phyloP scores from a whole-genome alignment of 2,113 vertebrate species.

The Lepidothrix coronata region DNA sequence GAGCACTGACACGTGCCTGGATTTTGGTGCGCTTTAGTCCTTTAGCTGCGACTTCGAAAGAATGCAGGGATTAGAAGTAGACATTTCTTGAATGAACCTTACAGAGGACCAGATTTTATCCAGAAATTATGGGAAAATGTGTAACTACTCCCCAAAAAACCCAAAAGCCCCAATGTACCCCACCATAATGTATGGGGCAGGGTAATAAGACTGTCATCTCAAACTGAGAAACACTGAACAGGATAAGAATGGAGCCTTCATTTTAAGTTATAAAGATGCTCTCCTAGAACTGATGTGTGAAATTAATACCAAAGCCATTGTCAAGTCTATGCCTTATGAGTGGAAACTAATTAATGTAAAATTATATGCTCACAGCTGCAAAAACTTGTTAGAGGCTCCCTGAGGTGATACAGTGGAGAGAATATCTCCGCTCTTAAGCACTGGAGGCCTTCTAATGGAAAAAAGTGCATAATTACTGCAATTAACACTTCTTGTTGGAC shows the following conservation, averaged over 20 bases:
- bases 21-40: background rate
- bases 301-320: background rate
- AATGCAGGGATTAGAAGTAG: background rate
- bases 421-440: background rate
- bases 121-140: background rate
- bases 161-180: fast-evolving
- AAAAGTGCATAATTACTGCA: background rate
- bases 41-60: background rate
- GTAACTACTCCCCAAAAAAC: background rate
- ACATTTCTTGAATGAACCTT: background rate
- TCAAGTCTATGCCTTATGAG: background rate
- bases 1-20: background rate
- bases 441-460: background rate
- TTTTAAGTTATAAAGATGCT: background rate
- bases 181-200: background rate
- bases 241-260: background rate
- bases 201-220: background rate
- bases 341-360: background rate
- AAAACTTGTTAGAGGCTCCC: background rate
- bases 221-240: background rate
- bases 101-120: background rate
- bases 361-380: background rate
- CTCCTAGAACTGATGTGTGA: background rate
- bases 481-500: background rate
- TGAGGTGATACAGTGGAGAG: background rate